Base-by-base conservation (phyloP, 2,888 invertebrate species). In the Gymnosoma rotundatum region DNA sequence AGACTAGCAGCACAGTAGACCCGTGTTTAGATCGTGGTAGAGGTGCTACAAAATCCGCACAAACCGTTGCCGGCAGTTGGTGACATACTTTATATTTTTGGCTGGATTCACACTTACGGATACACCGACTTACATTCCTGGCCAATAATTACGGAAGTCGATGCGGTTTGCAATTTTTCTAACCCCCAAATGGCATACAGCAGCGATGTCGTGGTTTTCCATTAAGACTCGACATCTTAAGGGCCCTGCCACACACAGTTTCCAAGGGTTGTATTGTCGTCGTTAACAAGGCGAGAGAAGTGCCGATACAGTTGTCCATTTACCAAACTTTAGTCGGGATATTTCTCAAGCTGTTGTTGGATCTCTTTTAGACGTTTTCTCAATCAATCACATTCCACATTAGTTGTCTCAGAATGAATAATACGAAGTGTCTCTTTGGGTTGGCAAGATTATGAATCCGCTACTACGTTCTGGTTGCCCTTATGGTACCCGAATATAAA, bases 131-230 rank as follows among this genome's bases (percentile, higher is more conserved):
- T 6, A 75, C 18, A 16, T 66, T 16, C 45, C 54, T 2, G 74
- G 69, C 75, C 75, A 76, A 16, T 70, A 72, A 16, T 76, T 76
- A 0, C 58, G 25, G 9, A 18, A 38, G 2, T 18, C 32, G 9
- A 75, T 18, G 2, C 58, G 56, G 7, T 32, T 38, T 38, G 38
- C 20, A 6, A 63, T 63, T 20, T 69, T 79, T 16, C 70, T 61
- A 0, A 72, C 16, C 6, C 72, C 72, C 1, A 72, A 20, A 18
- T 72, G 60, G 1, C 72, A 60, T 7, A 32, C 48, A 4, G 48
- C 20, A 3, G 58, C 18, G 9, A 20, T 38, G 16, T 61, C 72
- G 6, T 61, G 52, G n/a, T n/a, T 58, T 45, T 70, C 70, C 10
- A 4, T 0, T 2, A 73, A 10, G 1, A 73, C 61, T 0, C 38